These are phyloP conservation scores for Pantherophis alleghaniensis DNA, from an alignment of 2,797 vertebrate species.

Conservation along the genomic window DNA sequence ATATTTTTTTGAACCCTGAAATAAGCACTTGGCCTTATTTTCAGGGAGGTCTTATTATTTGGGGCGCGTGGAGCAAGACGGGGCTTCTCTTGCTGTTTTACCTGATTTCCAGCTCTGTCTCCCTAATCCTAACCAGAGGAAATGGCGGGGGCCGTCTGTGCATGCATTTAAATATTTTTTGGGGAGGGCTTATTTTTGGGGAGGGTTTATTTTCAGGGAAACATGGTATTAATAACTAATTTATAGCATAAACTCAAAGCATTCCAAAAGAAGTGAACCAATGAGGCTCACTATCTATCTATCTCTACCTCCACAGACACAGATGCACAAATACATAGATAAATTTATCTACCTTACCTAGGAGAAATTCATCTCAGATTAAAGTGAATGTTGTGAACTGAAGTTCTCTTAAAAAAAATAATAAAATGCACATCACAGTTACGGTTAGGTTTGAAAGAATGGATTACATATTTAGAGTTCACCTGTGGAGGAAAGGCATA, in stretches of 20 bases:
- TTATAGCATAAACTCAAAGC: background rate
- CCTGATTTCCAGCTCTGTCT: too few species aligned
- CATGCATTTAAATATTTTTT: too few species aligned
- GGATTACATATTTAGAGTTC: background rate
- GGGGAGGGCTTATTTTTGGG: too few species aligned
- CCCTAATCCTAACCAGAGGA: too few species aligned
- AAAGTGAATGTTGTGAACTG: background rate
- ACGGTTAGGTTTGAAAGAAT: background rate
- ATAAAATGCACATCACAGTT: background rate
- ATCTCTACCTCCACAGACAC: background rate
- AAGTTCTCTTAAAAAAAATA: background rate
- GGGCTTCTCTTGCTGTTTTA: too few species aligned
- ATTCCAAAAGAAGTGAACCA: background rate
- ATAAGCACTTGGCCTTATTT: too few species aligned
- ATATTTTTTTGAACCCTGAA: too few species aligned
- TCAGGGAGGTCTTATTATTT: too few species aligned
- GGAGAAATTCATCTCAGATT: background rate
- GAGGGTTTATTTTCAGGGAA: too few species aligned
- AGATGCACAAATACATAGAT: background rate
- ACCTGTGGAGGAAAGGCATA: background rate
- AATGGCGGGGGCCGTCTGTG: too few species aligned
- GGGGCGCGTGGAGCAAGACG: too few species aligned
- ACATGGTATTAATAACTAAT: background rate
- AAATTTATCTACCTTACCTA: background rate
- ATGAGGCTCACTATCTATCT: background rate